A percentile compares a stretch with the other conserved stretches of the same genome.
These are phyloP conservation scores for Digitonthophagus gazella DNA, from an alignment of 2,888 invertebrate genomes.

Conservation along the genomic window DNA sequence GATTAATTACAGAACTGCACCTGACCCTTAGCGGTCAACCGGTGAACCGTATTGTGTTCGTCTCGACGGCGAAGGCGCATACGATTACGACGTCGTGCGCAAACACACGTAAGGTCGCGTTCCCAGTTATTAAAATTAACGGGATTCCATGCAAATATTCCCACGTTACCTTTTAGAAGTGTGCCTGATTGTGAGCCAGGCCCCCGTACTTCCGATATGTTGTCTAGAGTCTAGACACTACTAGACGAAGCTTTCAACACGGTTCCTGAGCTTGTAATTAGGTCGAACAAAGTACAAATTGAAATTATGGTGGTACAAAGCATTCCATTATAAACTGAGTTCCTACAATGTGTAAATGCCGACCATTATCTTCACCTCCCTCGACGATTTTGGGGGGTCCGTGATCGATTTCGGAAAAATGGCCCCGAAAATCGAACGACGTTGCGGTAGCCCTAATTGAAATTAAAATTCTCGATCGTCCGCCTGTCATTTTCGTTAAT, in stretches of 20 bases:
- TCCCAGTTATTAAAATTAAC: conserved; percentile 24
- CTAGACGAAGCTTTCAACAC: neutral
- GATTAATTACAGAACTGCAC: conserved; percentile 28
- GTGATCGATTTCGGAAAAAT: too few relatives aligned
- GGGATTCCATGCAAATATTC: conserved; percentile 18
- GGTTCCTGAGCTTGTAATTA: neutral
- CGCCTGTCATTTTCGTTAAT: too few relatives aligned
- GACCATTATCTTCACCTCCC: too few relatives aligned
- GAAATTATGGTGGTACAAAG: too few relatives aligned
- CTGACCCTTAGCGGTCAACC: conserved; percentile 29
- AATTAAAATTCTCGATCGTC: too few relatives aligned
- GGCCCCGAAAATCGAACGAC: too few relatives aligned
- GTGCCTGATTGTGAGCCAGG: conserved; percentile 3
- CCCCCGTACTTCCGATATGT: conserved; percentile 4
- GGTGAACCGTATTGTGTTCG: conserved; percentile 29
- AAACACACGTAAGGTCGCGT: conserved; percentile 1
- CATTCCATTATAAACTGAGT: too few relatives aligned
- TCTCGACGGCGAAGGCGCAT: conserved; percentile 18
- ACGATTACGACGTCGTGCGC: conserved; percentile 16
- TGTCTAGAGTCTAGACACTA: conserved; percentile 12
- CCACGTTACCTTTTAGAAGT: conserved; percentile 23
- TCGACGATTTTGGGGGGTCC: too few relatives aligned
- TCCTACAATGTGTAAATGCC: too few relatives aligned
- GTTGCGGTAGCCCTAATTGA: too few relatives aligned
- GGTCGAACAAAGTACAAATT: too few relatives aligned